Evolutionary conservation across 2,888 invertebrate species (phyloP).

Genomic region (Ischnus inquisitorius): DNA sequence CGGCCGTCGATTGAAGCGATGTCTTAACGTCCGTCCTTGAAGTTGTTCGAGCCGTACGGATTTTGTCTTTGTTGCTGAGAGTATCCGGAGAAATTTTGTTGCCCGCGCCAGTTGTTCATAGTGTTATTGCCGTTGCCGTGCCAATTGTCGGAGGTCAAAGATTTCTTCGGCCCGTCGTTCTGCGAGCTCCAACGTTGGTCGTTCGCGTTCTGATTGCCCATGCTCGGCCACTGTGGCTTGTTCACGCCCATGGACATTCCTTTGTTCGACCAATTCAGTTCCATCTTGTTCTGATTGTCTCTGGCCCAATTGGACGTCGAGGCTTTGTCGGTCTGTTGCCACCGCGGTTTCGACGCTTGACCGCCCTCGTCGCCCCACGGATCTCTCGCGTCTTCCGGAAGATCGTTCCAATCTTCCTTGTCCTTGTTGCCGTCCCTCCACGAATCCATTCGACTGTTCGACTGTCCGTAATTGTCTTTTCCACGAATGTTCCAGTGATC

Average conservation of each 20-base stretch:
- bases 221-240: slow-evolving; percentile 68
- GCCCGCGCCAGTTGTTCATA: slow-evolving; percentile 73
- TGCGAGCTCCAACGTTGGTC: slow-evolving; percentile 63
- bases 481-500: slow-evolving; percentile 79
- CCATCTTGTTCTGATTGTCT: slow-evolving; percentile 68
- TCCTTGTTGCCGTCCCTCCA: slow-evolving; percentile 76
- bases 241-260: slow-evolving; percentile 56
- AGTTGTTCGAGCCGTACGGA: slow-evolving; percentile 69
- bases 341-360: slow-evolving; percentile 54
- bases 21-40: slow-evolving; percentile 74
- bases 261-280: slow-evolving; percentile 73
- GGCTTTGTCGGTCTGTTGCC: slow-evolving; percentile 60
- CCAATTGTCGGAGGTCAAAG: slow-evolving; percentile 72
- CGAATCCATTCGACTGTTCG: slow-evolving; percentile 70
- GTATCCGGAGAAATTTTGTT: slow-evolving; percentile 70
- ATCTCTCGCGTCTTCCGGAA: slow-evolving; percentile 83
- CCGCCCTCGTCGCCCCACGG: slow-evolving; percentile 82
- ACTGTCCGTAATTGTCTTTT: slow-evolving; percentile 74
- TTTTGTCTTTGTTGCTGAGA: slow-evolving; percentile 66
- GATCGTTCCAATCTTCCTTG: slow-evolving; percentile 81
- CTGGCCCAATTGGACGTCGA: slow-evolving; percentile 68
- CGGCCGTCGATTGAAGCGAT: background rate
- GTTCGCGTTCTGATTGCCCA: slow-evolving; percentile 55
- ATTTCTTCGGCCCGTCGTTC: slow-evolving; percentile 59
- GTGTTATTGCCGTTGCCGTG: slow-evolving; percentile 65